Conservation (phyloP, 2,888 invertebrate genomes). For the Cataglyphis cursor region DNA sequence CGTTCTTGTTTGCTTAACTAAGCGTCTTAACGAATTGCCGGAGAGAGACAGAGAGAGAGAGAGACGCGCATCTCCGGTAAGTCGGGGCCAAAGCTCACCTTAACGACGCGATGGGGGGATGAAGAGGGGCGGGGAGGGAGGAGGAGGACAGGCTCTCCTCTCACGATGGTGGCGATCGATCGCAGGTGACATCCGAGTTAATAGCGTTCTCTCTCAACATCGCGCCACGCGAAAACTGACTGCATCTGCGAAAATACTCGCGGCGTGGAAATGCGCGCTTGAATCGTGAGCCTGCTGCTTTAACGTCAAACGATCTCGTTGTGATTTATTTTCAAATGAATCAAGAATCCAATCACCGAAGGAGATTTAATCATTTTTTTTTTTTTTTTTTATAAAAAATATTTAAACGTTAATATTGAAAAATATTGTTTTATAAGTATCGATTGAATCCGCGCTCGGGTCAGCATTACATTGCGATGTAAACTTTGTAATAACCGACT, state of each 20-base stretch:
- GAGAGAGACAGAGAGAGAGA: slow-evolving; percentile 56
- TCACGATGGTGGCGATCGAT: slow-evolving; percentile 37
- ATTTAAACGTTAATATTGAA: neutral
- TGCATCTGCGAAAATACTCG: slow-evolving; percentile 12
- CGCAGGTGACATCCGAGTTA: slow-evolving; percentile 48
- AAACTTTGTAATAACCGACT: slow-evolving; percentile 7
- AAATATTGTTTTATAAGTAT: neutral
- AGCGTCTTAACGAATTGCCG: slow-evolving; percentile 81
- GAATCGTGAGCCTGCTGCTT: neutral
- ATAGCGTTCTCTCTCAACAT: slow-evolving; percentile 27
- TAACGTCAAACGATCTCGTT: too few relatives aligned
- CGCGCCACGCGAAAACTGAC: slow-evolving; percentile 8
- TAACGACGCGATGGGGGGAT: slow-evolving; percentile 8
- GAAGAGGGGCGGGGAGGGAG: neutral
- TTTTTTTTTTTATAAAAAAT: neutral
- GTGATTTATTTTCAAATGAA: neutral
- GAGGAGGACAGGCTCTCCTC: neutral
- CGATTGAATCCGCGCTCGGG: neutral
- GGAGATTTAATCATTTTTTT: neutral
- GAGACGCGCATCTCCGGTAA: slow-evolving; percentile 64
- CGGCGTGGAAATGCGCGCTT: neutral
- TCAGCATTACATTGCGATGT: slow-evolving; percentile 1
- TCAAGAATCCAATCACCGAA: neutral
- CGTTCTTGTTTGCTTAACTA: slow-evolving; percentile 80
- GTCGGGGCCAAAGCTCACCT: slow-evolving; percentile 55